phyloP scores from a whole-genome alignment of 2,888 invertebrate genomes.

The Brachyptera putata region DNA sequence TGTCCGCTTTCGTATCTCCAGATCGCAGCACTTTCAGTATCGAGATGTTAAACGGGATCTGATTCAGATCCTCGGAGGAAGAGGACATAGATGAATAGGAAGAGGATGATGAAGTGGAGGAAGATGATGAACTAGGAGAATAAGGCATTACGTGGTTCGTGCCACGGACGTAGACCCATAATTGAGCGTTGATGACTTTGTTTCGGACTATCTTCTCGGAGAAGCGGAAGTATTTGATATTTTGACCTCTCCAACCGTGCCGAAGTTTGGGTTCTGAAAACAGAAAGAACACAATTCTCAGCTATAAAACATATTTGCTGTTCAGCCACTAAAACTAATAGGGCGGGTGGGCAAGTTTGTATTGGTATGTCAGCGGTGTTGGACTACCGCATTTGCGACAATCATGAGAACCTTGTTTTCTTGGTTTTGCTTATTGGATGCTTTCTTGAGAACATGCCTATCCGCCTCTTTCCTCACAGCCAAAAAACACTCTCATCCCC shows the following conservation, averaged over 20 bases:
- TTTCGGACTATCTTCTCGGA: slow-evolving; percentile 65
- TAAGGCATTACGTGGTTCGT: slow-evolving; percentile 37
- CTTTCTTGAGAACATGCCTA: too few relatives aligned
- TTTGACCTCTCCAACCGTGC: slow-evolving; percentile 62
- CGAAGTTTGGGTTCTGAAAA: slow-evolving; percentile 65
- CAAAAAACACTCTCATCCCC: too few relatives aligned
- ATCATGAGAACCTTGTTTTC: too few relatives aligned
- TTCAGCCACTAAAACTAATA: too few relatives aligned
- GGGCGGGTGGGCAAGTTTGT: too few relatives aligned
- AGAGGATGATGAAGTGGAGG: not conserved
- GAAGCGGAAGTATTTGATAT: slow-evolving; percentile 68
- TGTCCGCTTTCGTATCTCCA: slow-evolving; percentile 37
- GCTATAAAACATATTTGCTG: too few relatives aligned
- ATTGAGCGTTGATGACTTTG: slow-evolving; percentile 62
- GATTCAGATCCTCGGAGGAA: not conserved
- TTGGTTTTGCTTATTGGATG: too few relatives aligned
- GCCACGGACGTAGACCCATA: slow-evolving; percentile 64
- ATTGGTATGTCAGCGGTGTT: too few relatives aligned
- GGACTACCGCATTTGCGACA: too few relatives aligned
- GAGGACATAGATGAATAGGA: not conserved
- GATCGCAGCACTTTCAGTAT: not conserved
- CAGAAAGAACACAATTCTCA: too few relatives aligned
- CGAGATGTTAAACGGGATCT: slow-evolving; percentile 1
- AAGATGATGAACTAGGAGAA: not conserved
- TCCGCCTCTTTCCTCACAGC: too few relatives aligned